Evolutionary conservation across 1,140 invertebrate genomes (phyloP).

Genomic region (Atopsyche davidsoni): DNA sequence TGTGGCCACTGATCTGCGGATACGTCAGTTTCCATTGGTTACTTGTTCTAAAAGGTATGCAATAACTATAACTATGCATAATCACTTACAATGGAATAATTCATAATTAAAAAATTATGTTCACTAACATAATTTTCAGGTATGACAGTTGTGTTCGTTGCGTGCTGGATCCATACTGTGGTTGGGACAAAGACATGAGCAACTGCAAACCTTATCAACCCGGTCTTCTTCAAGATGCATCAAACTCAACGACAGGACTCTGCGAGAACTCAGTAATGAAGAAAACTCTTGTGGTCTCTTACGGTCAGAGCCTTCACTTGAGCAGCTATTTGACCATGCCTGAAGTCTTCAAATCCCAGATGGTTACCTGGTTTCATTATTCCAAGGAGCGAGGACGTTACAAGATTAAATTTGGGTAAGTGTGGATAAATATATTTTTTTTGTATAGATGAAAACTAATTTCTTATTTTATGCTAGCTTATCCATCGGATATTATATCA

Average conservation of each 20-base stretch:
- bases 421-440: not conserved
- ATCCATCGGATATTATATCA: too few relatives aligned
- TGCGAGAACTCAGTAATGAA: constrained; percentile 64
- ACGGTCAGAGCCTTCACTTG: constrained; percentile 71
- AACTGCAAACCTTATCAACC: constrained; percentile 66
- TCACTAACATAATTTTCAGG: constrained; percentile 33
- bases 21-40: constrained; percentile 70
- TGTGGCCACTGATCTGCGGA: constrained; percentile 65
- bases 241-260: constrained; percentile 62
- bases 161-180: constrained; percentile 75
- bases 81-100: not conserved
- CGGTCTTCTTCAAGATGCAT: constrained; percentile 64
- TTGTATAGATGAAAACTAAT: not conserved
- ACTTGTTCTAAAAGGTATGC: constrained; percentile 56
- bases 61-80: not conserved
- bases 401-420: constrained; percentile 46
- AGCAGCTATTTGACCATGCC: constrained; percentile 66
- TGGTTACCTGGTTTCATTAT: constrained; percentile 65
- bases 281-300: constrained; percentile 64
- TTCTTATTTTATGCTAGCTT: not conserved
- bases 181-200: constrained; percentile 73
- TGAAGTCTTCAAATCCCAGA: constrained; percentile 55
- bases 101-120: not conserved
- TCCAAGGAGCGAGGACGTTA: constrained; percentile 62
- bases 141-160: constrained; percentile 75